Base-by-base conservation (phyloP, 2,113 vertebrate species). In the Zosterops lateralis region DNA sequence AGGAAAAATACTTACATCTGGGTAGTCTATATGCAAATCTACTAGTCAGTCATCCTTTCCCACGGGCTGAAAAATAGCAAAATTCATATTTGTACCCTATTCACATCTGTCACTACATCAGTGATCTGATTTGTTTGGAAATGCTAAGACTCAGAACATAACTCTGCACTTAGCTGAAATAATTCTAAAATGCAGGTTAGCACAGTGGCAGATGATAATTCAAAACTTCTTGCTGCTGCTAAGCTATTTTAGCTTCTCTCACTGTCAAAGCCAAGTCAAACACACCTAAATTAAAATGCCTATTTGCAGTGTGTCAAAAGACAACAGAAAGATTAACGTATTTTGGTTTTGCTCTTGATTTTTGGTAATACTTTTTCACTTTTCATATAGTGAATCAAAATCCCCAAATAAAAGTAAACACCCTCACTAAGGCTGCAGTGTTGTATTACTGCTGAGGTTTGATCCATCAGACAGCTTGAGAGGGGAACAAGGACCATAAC, bases 191-290 rank as follows among this genome's bases (percentile, higher is more conserved):
- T 34, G 42, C 34, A 87, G n/a, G 62, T 67, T 90, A 90, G 48
- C 75, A 90, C 24, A 85, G 71, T 88, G 17, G 45, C 79, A 92
- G 45, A 67, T 75, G 48, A 87, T 47, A 82, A 90, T 76, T 82
- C 36, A n/a, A 61, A 85, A 85, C 11, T 82, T 87, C 66, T 67
- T 85, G 58, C 74, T 82, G 62, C 75, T 92, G 16, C 67, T 89
- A 81, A 81, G 78, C 36, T 91, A 60, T 90, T 95, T 92, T 25
- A 93, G 40, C 36, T 76, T 88, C 78, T 76, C 57, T 92, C 36
- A 54, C 53, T 82, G 78, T 65, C 79, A 90, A 90, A 91, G 65
- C 77, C 47, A 82, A 91, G 61, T 60, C 66, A 95, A 93, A 91
- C 56, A 75, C 25, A 71, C 61, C 71, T 56, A 77, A 94, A 94